A percentile compares a stretch with the other conserved stretches of the same genome.
These are phyloP conservation scores for Tor tambroides DNA, from an alignment of 2,113 vertebrate species.

Conservation along the genomic window DNA sequence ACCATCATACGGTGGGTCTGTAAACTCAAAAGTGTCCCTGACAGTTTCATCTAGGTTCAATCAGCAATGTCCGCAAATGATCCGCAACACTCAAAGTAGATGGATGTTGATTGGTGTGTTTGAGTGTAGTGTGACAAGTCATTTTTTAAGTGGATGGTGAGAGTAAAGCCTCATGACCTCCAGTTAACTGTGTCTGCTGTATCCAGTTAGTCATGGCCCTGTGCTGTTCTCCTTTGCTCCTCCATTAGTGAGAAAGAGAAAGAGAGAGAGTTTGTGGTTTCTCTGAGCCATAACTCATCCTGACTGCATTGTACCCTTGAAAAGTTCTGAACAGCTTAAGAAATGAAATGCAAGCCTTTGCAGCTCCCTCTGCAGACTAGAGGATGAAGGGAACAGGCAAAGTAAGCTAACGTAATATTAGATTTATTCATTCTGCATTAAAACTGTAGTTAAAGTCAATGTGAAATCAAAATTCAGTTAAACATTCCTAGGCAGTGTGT, in stretches of 20 bases:
- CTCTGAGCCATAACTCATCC: constrained; percentile 38
- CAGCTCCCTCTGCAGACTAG: constrained; percentile 5
- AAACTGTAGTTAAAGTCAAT: background rate
- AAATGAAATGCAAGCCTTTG: constrained; percentile 34
- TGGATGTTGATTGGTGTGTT: constrained; percentile 26
- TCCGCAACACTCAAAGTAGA: background rate
- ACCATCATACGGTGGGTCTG: constrained; percentile 69
- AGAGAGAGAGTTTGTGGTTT: constrained; percentile 34
- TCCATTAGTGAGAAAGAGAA: constrained; percentile 49
- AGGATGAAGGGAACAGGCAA: background rate
- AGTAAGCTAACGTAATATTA: background rate
- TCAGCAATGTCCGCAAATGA: constrained; percentile 3
- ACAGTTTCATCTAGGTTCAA: background rate
- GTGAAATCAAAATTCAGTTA: background rate
- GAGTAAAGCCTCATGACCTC: constrained; percentile 46
- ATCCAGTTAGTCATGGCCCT: constrained; percentile 49
- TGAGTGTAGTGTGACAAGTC: constrained; percentile 26
- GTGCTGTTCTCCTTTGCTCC: constrained; percentile 39
- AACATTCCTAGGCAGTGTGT: background rate
- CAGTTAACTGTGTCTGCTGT: constrained; percentile 40
- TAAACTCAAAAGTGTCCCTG: background rate
- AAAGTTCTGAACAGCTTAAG: constrained; percentile 46
- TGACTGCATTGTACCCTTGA: constrained; percentile 51
- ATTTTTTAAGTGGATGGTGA: constrained; percentile 28
- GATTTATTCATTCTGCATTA: background rate